Conservation (phyloP, 1,140 invertebrate genomes). For the Heliothis subflexa region DNA sequence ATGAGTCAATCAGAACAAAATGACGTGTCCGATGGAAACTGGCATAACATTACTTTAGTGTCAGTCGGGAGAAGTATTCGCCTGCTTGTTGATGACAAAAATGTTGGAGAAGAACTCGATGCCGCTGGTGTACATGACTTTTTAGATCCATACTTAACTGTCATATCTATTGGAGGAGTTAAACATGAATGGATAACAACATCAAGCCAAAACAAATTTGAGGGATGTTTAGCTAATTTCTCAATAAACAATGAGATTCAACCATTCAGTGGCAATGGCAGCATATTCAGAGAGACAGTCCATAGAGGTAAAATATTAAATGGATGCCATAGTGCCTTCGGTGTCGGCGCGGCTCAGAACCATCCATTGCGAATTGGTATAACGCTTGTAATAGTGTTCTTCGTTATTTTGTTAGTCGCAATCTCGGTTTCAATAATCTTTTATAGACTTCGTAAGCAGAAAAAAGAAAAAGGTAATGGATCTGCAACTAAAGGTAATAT, state of each 20-base stretch:
- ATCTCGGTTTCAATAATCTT: slow-evolving; percentile 96
- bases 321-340: slow-evolving; percentile 90
- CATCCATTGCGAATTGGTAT: slow-evolving; percentile 96
- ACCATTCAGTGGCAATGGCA: slow-evolving; percentile 94
- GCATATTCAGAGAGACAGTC: slow-evolving; percentile 90
- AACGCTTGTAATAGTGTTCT: slow-evolving; percentile 97
- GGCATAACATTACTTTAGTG: slow-evolving; percentile 94
- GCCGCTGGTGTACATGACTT: slow-evolving; percentile 95
- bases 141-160: slow-evolving; percentile 94
- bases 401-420: slow-evolving; percentile 94
- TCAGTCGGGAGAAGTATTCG: slow-evolving; percentile 90
- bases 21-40: slow-evolving; percentile 91
- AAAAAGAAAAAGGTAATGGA: slow-evolving; percentile 91
- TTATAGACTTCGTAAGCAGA: slow-evolving; percentile 93
- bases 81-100: slow-evolving; percentile 90
- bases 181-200: slow-evolving; percentile 87
- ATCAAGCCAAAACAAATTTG: slow-evolving; percentile 88
- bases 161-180: slow-evolving; percentile 92
- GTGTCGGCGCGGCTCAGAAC: slow-evolving; percentile 90
- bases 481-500: slow-evolving; percentile 86
- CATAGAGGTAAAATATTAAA: slow-evolving; percentile 89
- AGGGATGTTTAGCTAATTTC: slow-evolving; percentile 96
- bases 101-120: slow-evolving; percentile 94
- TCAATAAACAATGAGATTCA: slow-evolving; percentile 95
- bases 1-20: slow-evolving; percentile 89